Percentiles rank a stretch among this genome's conserved stretches.
phyloP scores from a whole-genome alignment of 2,888 invertebrate species.

The Apodemia duryi region DNA sequence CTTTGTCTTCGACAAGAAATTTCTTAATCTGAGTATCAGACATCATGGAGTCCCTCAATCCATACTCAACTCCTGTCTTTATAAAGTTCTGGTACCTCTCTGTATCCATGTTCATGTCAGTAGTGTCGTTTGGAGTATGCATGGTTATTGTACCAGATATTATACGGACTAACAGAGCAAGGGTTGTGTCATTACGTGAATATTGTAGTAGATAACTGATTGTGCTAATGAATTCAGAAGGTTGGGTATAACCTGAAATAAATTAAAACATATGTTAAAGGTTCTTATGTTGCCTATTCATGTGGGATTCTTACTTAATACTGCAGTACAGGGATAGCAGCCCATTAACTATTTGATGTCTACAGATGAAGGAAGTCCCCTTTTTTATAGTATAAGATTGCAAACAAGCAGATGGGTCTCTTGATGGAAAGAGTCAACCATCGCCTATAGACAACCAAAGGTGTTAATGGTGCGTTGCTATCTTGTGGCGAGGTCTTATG shows the following conservation, averaged over 20 bases:
- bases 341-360: too few relatives aligned
- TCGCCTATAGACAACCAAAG: too few relatives aligned
- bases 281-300: too few relatives aligned
- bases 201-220: slow-evolving; percentile 81
- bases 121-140: slow-evolving; percentile 59
- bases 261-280: slow-evolving; percentile 18
- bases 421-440: too few relatives aligned
- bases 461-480: too few relatives aligned
- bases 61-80: slow-evolving; percentile 63
- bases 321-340: too few relatives aligned
- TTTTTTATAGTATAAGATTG: too few relatives aligned
- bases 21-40: slow-evolving; percentile 59
- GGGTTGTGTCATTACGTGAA: slow-evolving; percentile 76
- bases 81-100: slow-evolving; percentile 61
- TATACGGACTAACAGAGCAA: slow-evolving; percentile 81
- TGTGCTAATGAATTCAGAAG: slow-evolving; percentile 81
- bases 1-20: slow-evolving; percentile 48
- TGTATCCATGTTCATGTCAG: slow-evolving; percentile 54
- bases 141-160: slow-evolving; percentile 79
- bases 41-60: slow-evolving; percentile 57
- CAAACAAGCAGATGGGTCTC: too few relatives aligned
- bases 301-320: too few relatives aligned
- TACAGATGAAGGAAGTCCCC: too few relatives aligned
- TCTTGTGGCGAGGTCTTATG: too few relatives aligned
- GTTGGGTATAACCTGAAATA: slow-evolving; percentile 76